Conservation (phyloP, 2,888 invertebrate species). For the Napeogenes inachia region DNA sequence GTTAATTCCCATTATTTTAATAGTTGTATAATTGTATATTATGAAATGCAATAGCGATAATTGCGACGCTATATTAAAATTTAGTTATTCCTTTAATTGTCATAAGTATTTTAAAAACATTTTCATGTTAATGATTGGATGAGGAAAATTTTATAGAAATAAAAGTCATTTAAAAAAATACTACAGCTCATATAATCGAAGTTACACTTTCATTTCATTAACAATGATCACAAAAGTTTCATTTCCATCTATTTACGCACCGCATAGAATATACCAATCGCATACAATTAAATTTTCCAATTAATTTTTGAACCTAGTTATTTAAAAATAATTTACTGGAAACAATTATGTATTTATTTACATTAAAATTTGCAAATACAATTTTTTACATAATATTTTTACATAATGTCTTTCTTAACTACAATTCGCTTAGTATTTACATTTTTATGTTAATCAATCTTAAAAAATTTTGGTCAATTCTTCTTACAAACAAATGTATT, state of each 20-base stretch:
- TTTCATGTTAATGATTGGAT: too few species aligned
- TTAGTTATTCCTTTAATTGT: too few species aligned
- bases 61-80: too few species aligned
- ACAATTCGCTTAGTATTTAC: slow-evolving; percentile 54
- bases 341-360: slow-evolving; percentile 54
- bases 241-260: slow-evolving; percentile 66
- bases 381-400: slow-evolving; percentile 61
- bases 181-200: slow-evolving; percentile 77
- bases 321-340: slow-evolving; percentile 67
- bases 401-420: slow-evolving; percentile 49
- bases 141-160: slow-evolving; percentile 32
- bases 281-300: slow-evolving; percentile 59
- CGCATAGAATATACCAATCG: slow-evolving; percentile 68
- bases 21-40: too few species aligned
- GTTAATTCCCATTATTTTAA: too few species aligned
- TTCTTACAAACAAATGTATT: slow-evolving; percentile 60
- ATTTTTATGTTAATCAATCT: slow-evolving; percentile 44
- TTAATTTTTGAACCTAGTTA: slow-evolving; percentile 56
- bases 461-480: slow-evolving; percentile 75
- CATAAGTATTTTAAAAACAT: too few species aligned
- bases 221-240: slow-evolving; percentile 75
- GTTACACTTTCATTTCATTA: slow-evolving; percentile 74
- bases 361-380: slow-evolving; percentile 73
- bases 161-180: slow-evolving; percentile 64
- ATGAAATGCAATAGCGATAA: too few species aligned